Percentiles rank a stretch among this genome's conserved stretches.
phyloP scores from a whole-genome alignment of 2,888 invertebrate species.

The Agrochola lota region DNA sequence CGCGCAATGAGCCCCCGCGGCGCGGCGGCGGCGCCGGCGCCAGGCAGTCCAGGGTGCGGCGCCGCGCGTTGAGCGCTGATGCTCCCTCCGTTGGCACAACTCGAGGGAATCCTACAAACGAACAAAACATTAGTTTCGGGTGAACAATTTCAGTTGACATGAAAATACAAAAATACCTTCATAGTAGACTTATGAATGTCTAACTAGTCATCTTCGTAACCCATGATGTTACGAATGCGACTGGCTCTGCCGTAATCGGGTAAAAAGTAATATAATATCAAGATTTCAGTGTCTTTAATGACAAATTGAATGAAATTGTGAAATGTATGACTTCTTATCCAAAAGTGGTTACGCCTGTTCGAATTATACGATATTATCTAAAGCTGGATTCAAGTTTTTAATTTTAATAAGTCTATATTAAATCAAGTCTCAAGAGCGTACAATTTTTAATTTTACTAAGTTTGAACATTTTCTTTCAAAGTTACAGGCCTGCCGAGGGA shows the following conservation, averaged over 20 bases:
- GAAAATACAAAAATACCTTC: background rate
- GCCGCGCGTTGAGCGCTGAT: constrained; percentile 88
- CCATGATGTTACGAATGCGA: background rate
- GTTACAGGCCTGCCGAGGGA: constrained; percentile 25
- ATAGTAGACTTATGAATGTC: background rate
- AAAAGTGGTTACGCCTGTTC: background rate
- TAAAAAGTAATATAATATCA: background rate
- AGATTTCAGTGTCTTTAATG: background rate
- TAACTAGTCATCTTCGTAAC: background rate
- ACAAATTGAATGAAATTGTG: background rate
- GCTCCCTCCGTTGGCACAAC: constrained; percentile 93
- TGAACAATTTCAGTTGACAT: no score
- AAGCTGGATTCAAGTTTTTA: constrained; percentile 26
- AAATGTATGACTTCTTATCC: background rate
- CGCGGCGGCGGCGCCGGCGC: constrained; percentile 88
- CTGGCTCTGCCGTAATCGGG: background rate
- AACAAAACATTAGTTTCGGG: background rate
- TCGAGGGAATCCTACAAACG: constrained; percentile 92
- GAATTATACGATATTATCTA: background rate
- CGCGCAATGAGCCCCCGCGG: constrained; percentile 91
- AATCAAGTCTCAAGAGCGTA: background rate
- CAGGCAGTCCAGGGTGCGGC: constrained; percentile 92
- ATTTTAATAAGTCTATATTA: constrained; percentile 11
- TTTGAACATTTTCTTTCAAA: constrained; percentile 40
- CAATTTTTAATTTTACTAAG: constrained; percentile 26